A percentile compares a stretch with the other conserved stretches of the same genome.
phyloP scores from a whole-genome alignment of 2,888 invertebrate genomes.

The Esperia sulphurella region DNA sequence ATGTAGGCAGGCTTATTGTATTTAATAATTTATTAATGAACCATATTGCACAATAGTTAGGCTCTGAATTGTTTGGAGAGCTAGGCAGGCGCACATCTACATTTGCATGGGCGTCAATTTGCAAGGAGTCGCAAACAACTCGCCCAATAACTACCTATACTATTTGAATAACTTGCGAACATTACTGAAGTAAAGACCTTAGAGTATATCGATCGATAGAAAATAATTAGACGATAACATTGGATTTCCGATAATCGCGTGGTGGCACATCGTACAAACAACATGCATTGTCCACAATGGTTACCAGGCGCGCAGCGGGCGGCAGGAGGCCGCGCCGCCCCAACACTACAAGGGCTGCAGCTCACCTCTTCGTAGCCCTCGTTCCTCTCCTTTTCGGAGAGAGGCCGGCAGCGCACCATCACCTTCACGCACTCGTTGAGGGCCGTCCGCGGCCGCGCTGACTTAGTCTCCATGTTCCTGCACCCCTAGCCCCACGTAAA shows the following conservation, averaged over 20 bases:
- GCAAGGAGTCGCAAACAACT: constrained; percentile 12
- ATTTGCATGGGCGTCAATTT: constrained; percentile 23
- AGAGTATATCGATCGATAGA: no score
- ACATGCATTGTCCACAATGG: constrained; percentile 11
- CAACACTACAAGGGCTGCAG: constrained; percentile 22
- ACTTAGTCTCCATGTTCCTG: constrained; percentile 63
- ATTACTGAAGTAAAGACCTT: no score
- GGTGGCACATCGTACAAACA: background rate
- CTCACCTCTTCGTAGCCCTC: constrained; percentile 84
- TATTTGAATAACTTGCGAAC: no score
- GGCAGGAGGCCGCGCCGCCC: constrained; percentile 8
- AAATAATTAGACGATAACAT: background rate
- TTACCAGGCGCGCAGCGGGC: constrained; percentile 46
- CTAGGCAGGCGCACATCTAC: background rate
- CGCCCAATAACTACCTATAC: background rate
- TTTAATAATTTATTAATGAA: background rate
- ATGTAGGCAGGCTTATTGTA: background rate
- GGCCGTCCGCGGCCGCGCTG: constrained; percentile 70
- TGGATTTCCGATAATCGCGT: background rate
- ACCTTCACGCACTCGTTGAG: constrained; percentile 95
- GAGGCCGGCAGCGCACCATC: constrained; percentile 97
- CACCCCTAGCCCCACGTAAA: constrained; percentile 44
- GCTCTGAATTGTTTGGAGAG: background rate
- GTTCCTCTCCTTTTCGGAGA: constrained; percentile 90
- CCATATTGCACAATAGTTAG: background rate